These are phyloP conservation scores for Solen grandis DNA, from an alignment of 1,140 invertebrate species.

Conservation along the genomic window DNA sequence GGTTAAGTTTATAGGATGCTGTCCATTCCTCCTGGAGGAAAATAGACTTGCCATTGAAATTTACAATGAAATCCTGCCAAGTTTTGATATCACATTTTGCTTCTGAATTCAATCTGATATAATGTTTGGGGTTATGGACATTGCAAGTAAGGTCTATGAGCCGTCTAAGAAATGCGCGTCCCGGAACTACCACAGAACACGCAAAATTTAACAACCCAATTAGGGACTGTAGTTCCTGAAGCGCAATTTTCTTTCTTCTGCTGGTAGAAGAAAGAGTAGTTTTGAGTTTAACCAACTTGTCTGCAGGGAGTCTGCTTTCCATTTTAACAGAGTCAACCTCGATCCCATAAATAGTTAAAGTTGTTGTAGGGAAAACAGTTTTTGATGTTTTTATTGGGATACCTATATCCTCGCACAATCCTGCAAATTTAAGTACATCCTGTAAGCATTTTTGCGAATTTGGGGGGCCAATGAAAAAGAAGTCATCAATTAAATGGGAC, in stretches of 20 bases:
- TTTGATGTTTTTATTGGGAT: conserved; percentile 29
- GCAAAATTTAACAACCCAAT: conserved; percentile 51
- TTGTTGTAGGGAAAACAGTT: neutral
- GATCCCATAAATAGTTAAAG: conserved; percentile 25
- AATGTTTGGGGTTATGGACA: conserved; percentile 5
- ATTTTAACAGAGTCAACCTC: conserved; percentile 30
- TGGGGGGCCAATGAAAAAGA: conserved; percentile 22
- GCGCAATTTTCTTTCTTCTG: neutral
- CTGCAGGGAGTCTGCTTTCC: conserved; percentile 10
- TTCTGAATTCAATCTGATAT: conserved; percentile 16
- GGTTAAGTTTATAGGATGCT: conserved; percentile 1
- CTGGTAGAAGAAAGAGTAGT: neutral
- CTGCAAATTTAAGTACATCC: neutral
- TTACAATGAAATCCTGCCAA: conserved; percentile 36
- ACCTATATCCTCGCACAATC: neutral
- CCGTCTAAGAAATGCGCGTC: conserved; percentile 29
- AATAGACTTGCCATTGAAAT: conserved; percentile 48
- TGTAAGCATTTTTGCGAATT: neutral
- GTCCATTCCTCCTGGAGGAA: conserved; percentile 6
- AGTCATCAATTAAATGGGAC: conserved; percentile 52
- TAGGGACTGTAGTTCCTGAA: conserved; percentile 44
- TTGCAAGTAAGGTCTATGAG: conserved; percentile 47
- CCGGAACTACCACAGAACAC: conserved; percentile 29
- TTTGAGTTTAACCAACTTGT: conserved; percentile 30
- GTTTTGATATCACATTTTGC: conserved; percentile 41